Conservation (phyloP, 1,140 invertebrate species). For the Temnothorax nylanderi region DNA sequence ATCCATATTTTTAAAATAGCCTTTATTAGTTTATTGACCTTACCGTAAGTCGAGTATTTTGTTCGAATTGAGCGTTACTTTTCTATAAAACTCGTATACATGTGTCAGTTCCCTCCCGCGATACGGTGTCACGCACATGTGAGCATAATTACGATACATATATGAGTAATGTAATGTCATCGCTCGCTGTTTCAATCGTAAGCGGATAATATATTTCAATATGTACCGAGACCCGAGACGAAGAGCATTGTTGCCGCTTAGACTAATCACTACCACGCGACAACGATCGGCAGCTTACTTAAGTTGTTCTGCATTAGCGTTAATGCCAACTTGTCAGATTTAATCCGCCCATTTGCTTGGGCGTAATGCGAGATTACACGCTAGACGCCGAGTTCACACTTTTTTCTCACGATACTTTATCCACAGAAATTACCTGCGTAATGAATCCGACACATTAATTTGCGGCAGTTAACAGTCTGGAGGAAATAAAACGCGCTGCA, state of each 20-base stretch:
- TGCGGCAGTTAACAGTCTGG: not conserved
- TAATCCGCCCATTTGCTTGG: slow-evolving; percentile 36
- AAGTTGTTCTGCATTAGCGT: not conserved
- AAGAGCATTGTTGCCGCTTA: not conserved
- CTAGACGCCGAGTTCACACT: slow-evolving; percentile 17
- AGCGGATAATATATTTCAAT: slow-evolving; percentile 36
- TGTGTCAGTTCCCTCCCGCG: not conserved
- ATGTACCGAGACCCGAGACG: not conserved
- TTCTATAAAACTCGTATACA: not conserved
- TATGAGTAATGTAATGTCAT: not conserved
- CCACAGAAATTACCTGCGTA: slow-evolving; percentile 55
- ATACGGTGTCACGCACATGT: not conserved
- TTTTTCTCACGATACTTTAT: slow-evolving; percentile 67
- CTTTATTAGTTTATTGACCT: slow-evolving; percentile 26
- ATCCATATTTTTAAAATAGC: not conserved
- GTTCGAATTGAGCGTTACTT: slow-evolving; percentile 2
- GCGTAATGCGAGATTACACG: slow-evolving; percentile 45
- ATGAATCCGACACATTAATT: slow-evolving; percentile 45
- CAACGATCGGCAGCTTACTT: slow-evolving; percentile 29
- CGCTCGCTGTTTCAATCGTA: not conserved
- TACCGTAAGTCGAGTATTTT: not conserved
- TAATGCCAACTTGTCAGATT: slow-evolving; percentile 46
- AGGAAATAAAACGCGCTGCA: not conserved
- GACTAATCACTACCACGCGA: slow-evolving; percentile 24
- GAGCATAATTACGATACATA: slow-evolving; percentile 3